Evolutionary conservation across 2,797 vertebrate species (phyloP).

Genomic region (Trachurus trachurus): DNA sequence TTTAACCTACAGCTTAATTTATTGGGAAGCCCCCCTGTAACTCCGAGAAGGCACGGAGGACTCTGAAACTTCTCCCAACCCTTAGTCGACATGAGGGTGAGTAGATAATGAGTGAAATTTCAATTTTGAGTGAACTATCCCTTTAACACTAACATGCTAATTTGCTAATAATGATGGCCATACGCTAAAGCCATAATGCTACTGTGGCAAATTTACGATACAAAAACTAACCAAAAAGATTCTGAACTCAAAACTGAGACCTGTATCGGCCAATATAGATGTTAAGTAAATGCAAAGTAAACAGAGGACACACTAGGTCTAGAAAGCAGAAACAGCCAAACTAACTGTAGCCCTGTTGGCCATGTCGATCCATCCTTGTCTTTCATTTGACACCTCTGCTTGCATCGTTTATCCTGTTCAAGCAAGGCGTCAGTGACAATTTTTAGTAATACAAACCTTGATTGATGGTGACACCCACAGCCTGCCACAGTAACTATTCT

Average conservation of each 20-base stretch:
- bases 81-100: too few species aligned
- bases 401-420: constrained; percentile 58
- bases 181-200: too few species aligned
- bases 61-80: too few species aligned
- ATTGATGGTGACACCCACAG: constrained; percentile 61
- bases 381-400: constrained; percentile 49
- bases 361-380: constrained; percentile 43
- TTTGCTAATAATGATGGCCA: too few species aligned
- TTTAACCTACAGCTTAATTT: too few species aligned
- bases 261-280: too few species aligned
- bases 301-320: neutral
- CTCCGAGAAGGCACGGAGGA: too few species aligned
- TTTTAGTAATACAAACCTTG: constrained; percentile 53
- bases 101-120: too few species aligned
- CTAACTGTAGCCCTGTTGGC: neutral
- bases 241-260: neutral
- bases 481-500: constrained; percentile 39
- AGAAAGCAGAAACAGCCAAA: neutral
- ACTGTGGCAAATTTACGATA: neutral
- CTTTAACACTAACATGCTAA: too few species aligned
- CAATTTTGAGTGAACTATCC: too few species aligned
- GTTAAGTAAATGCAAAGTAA: too few species aligned
- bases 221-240: neutral
- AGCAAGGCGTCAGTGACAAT: constrained; percentile 44
- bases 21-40: too few species aligned